Percentiles rank a stretch among this genome's conserved stretches.
These are phyloP conservation scores for Brachionus rotundiformis DNA, from an alignment of 1,140 invertebrate species.

Conservation along the genomic window DNA sequence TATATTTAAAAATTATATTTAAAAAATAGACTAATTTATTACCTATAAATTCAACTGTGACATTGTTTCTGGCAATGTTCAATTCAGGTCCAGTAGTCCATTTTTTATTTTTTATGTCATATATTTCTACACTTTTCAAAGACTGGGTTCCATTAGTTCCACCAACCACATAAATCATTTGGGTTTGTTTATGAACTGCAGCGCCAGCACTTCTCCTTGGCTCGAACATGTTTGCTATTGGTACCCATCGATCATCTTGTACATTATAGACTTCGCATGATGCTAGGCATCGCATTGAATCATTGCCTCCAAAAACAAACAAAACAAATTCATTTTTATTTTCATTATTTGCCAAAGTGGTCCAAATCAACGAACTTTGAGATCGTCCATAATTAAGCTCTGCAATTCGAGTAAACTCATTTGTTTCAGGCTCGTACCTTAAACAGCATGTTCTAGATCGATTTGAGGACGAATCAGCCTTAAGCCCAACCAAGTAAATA, in stretches of 20 bases:
- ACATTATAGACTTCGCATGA: constrained; percentile 45
- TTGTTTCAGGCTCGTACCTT: constrained; percentile 28
- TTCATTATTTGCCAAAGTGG: background rate
- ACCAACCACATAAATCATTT: constrained; percentile 42
- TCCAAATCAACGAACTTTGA: constrained; percentile 2
- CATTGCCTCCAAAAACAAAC: constrained; percentile 51
- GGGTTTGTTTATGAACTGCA: background rate
- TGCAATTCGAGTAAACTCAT: constrained; percentile 1
- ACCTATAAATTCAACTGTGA: constrained; percentile 46
- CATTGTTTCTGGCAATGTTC: constrained; percentile 44
- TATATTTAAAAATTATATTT: background rate
- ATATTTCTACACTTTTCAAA: constrained; percentile 41
- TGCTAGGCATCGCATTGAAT: constrained; percentile 27
- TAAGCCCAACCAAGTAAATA: constrained; percentile 41
- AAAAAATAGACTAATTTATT: background rate
- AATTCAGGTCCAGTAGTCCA: constrained; percentile 27
- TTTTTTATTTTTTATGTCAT: constrained; percentile 38
- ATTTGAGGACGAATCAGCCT: background rate
- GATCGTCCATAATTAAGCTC: constrained; percentile 26
- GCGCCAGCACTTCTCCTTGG: constrained; percentile 35
- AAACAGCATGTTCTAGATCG: constrained; percentile 16
- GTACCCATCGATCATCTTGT: background rate
- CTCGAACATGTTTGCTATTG: constrained; percentile 32
- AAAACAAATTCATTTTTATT: background rate
- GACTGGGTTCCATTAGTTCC: constrained; percentile 45